These are phyloP conservation scores for Darevskia nairensis DNA, from an alignment of 2,797 vertebrate species.

Conservation along the genomic window DNA sequence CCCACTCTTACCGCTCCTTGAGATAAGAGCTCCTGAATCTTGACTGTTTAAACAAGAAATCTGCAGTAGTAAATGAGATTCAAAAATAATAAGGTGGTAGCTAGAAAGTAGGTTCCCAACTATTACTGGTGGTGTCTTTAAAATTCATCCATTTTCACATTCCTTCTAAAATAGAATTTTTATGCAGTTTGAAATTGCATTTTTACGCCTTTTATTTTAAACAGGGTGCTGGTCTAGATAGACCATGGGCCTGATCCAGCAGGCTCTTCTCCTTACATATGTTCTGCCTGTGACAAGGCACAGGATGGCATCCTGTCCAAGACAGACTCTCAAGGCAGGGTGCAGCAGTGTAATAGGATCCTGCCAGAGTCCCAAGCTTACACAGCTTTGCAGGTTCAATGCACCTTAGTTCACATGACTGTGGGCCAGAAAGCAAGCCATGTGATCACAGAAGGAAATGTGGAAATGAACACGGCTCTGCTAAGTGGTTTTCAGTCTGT, in stretches of 20 bases:
- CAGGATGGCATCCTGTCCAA: too few relatives aligned
- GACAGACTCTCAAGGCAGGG: too few relatives aligned
- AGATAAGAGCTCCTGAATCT: neutral
- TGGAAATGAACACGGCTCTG: constrained; percentile 65
- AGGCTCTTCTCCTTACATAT: too few relatives aligned
- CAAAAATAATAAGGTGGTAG: neutral
- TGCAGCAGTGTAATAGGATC: too few relatives aligned
- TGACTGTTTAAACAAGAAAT: neutral
- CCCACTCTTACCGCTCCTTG: neutral
- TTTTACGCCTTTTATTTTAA: neutral
- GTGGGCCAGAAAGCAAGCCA: neutral
- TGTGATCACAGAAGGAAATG: neutral
- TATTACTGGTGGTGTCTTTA: neutral
- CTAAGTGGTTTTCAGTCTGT: constrained; percentile 73
- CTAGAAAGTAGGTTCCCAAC: neutral
- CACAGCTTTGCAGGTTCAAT: too few relatives aligned
- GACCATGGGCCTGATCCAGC: too few relatives aligned
- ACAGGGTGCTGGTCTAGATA: neutral
- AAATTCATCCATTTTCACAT: constrained; percentile 49
- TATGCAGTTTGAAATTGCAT: constrained; percentile 67
- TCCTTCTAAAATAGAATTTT: constrained; percentile 72
- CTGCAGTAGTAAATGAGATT: neutral
- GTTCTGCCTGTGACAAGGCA: too few relatives aligned
- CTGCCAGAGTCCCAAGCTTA: too few relatives aligned
- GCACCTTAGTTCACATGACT: neutral